A percentile compares a stretch with the other conserved stretches of the same genome.
phyloP scores from a whole-genome alignment of 2,888 invertebrate genomes.

The Diachrysia chrysitis region DNA sequence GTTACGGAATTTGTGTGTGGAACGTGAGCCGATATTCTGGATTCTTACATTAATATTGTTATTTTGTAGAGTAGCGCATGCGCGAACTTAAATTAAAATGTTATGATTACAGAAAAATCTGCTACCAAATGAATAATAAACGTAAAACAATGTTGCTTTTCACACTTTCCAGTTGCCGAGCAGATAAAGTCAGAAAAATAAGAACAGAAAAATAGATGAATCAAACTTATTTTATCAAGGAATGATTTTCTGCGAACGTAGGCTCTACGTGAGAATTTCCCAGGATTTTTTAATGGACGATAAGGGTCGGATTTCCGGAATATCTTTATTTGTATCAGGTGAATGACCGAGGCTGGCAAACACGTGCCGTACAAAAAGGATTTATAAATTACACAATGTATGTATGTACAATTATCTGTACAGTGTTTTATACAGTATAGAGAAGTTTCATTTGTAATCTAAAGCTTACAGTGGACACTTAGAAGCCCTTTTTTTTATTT shows the following conservation, averaged over 20 bases:
- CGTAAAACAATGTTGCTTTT: slow-evolving; percentile 3
- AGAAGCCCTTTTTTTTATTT: no score
- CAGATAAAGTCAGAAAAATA: neutral
- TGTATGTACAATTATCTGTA: neutral
- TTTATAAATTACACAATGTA: neutral
- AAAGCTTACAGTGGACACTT: neutral
- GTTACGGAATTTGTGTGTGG: neutral
- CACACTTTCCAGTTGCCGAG: neutral
- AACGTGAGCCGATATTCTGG: neutral
- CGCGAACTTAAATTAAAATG: slow-evolving; percentile 14
- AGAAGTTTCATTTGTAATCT: neutral
- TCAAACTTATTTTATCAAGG: neutral
- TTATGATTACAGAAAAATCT: slow-evolving; percentile 22
- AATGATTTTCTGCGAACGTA: slow-evolving; percentile 1
- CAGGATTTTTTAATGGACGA: slow-evolving; percentile 4
- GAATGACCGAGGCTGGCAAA: slow-evolving; percentile 18
- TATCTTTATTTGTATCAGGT: slow-evolving; percentile 20
- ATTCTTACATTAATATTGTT: slow-evolving; percentile 2
- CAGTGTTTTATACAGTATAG: neutral
- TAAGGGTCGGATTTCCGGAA: slow-evolving; percentile 28
- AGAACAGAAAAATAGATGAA: neutral
- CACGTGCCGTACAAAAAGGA: neutral
- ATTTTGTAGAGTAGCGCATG: neutral
- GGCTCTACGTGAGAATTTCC: slow-evolving; percentile 15
- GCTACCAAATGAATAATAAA: neutral